Evolutionary conservation across 1,140 invertebrate genomes (phyloP), one percentile per base, ranked within the genome.

Genomic region (Octopus sinensis): DNA sequence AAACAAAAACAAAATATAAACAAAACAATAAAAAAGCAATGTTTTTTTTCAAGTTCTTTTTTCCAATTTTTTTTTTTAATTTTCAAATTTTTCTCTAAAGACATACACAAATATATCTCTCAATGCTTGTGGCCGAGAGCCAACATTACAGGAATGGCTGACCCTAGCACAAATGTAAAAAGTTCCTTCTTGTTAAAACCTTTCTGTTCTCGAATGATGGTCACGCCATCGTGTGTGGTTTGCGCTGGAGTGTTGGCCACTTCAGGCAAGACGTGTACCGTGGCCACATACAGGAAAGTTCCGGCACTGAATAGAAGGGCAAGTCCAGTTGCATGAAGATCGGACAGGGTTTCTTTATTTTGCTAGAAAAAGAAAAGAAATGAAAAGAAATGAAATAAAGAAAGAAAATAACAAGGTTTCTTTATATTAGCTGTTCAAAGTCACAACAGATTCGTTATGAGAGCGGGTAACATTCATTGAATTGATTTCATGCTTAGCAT

Each of bases 251-350:
- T 82, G n/a, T 88, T 89, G 12, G 91, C 88, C 6, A 99, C 91
- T 91, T 99, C 98, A 0, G 98, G 97, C 75, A 99, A 90, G 4
- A 99, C 97, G 91, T 99, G 98, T 4, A 99, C 97, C 4, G 98
- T 99, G 0, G 98, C 96, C 6, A 99, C 98, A 89, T 99, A 99
- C 7, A 99, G 92, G 91, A 99, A 99, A 76, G 98, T 99, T 4
- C 98, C 98, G 2, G 97, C 98, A 84, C 97, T 98, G 90, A 99
- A 99, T 30, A 99, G 91, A 97, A 99, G 98, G 17, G 98, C 97
- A 73, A 99, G 94, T 75, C 96, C 97, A 89, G 95, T 99, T 4
- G 96, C 96, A 91, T 98, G 97, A 10, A 97, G 93, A 53, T 94
- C 95, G 84, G 94, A 95, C 4, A 98, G 86, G 3, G 85, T 82